phyloP scores from a whole-genome alignment of 2,113 vertebrate species.

The Eublepharis macularius region DNA sequence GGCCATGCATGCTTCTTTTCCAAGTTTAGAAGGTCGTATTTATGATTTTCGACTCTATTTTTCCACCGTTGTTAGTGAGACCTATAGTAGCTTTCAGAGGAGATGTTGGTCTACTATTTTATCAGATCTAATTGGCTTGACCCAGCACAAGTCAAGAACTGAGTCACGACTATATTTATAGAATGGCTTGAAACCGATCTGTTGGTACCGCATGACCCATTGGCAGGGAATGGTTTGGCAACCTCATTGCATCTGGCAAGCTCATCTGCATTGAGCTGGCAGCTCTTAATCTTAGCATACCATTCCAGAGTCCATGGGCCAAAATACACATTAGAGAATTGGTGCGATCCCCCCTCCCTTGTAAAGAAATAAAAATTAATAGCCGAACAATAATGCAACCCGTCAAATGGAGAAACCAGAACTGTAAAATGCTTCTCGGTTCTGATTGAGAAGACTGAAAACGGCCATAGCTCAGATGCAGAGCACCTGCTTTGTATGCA shows the following conservation, averaged over 20 bases:
- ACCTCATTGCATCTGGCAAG: not conserved
- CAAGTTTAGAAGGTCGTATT: too few relatives aligned
- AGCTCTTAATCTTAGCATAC: not conserved
- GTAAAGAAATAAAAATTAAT: too few relatives aligned
- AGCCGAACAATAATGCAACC: too few relatives aligned
- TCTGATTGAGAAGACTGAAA: too few relatives aligned
- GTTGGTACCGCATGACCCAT: not conserved
- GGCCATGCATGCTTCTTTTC: too few relatives aligned
- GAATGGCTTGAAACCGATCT: not conserved
- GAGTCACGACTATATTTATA: not conserved
- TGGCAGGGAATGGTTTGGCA: not conserved
- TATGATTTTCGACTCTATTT: too few relatives aligned
- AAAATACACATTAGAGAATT: not conserved
- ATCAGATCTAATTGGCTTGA: not conserved
- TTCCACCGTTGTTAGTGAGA: too few relatives aligned
- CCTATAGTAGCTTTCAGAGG: too few relatives aligned
- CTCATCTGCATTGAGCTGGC: not conserved
- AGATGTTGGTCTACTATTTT: not conserved
- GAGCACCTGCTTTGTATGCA: too few relatives aligned
- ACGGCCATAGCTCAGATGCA: too few relatives aligned
- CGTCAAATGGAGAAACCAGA: too few relatives aligned
- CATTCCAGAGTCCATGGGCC: not conserved
- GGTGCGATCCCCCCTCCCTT: not conserved
- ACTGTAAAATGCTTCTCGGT: too few relatives aligned
- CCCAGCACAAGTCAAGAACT: not conserved